Conservation (phyloP, 2,113 vertebrate species). For the Eudyptes chrysolophus region DNA sequence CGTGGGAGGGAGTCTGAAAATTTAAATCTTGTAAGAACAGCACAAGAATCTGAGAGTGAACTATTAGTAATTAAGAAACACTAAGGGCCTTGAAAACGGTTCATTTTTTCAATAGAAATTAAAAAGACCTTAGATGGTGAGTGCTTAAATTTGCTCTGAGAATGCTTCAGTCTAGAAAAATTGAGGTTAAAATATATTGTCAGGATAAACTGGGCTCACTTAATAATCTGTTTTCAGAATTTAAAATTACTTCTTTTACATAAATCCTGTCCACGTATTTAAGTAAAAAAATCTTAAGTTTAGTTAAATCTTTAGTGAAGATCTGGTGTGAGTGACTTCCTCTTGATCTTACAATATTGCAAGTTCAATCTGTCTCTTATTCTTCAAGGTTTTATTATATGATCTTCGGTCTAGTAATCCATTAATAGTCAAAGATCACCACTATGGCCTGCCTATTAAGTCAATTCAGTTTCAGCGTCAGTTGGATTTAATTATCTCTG, state of each 20-base stretch:
- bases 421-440: slow-evolving; percentile 92
- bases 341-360: not conserved
- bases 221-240: not conserved
- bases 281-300: not conserved
- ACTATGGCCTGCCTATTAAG: slow-evolving; percentile 92
- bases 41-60: not conserved
- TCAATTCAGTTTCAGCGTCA: slow-evolving; percentile 87
- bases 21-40: not conserved
- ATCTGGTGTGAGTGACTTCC: not conserved
- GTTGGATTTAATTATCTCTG: slow-evolving; percentile 89
- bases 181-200: not conserved
- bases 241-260: not conserved
- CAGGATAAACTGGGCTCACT: not conserved
- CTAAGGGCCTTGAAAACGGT: rapidly evolving
- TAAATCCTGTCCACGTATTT: not conserved
- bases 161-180: too few relatives aligned
- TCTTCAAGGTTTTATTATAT: slow-evolving; percentile 87
- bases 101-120: not conserved
- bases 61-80: not conserved
- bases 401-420: slow-evolving; percentile 92
- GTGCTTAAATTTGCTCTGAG: not conserved
- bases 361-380: not conserved
- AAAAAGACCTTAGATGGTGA: not conserved
- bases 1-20: not conserved
- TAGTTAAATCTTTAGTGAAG: not conserved